Percentiles rank a stretch among this genome's conserved stretches.
Conservation (phyloP, 2,888 invertebrate species). For the Stenodera caucasica region DNA sequence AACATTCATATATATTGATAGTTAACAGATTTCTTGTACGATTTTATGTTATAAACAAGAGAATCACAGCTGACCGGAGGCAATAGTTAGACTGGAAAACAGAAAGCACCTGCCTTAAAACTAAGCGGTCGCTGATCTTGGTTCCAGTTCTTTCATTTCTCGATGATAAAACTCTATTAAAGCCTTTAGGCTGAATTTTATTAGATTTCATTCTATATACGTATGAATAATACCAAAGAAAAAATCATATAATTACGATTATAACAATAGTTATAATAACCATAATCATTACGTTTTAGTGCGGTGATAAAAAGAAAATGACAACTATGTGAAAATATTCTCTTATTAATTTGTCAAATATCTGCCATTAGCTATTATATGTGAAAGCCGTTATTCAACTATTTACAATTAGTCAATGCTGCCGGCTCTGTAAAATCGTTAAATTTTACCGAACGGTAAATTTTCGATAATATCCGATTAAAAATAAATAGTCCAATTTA, state of each 20-base stretch:
- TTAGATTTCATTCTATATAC: not conserved
- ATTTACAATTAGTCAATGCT: not conserved
- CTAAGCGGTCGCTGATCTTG: constrained; percentile 27
- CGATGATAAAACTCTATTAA: not conserved
- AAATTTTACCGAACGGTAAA: not conserved
- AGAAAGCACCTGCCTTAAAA: constrained; percentile 27
- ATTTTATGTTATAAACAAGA: constrained; percentile 15
- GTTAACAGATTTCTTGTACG: constrained; percentile 23
- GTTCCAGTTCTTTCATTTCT: constrained; percentile 9
- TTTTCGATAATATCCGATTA: not conserved
- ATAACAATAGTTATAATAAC: not conserved
- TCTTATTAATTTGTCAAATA: not conserved
- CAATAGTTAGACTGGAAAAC: constrained; percentile 30
- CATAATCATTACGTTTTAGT: too few relatives aligned
- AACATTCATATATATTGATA: constrained; percentile 20
- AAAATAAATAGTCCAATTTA: too few relatives aligned
- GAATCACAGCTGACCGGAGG: constrained; percentile 25
- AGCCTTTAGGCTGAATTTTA: not conserved
- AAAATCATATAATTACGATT: not conserved
- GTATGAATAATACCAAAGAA: not conserved
- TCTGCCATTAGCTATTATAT: not conserved
- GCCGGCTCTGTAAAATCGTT: not conserved
- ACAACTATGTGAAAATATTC: not conserved
- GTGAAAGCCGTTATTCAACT: constrained; percentile 7
- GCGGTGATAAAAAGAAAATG: too few relatives aligned